These are phyloP conservation scores for Ligdia adustata DNA, from an alignment of 2,888 invertebrate genomes.

Conservation along the genomic window DNA sequence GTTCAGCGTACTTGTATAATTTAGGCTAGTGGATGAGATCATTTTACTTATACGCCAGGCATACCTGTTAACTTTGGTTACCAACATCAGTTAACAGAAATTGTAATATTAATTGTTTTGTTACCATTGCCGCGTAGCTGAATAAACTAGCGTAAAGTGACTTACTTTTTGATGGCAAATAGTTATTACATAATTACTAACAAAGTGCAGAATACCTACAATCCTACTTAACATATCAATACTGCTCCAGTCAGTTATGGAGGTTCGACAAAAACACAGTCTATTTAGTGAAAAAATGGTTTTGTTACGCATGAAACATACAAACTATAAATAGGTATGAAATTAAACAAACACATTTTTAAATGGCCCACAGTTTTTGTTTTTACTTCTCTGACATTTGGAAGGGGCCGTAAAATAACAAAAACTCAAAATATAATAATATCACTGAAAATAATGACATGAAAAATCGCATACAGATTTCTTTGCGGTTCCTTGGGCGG, in stretches of 20 bases:
- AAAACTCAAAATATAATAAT: neutral
- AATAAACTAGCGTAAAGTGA: no score
- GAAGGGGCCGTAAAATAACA: slow-evolving; percentile 11
- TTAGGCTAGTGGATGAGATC: no score
- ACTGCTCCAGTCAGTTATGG: neutral
- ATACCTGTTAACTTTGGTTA: no score
- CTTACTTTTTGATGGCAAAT: no score
- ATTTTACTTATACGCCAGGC: no score
- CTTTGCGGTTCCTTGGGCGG: slow-evolving; percentile 20
- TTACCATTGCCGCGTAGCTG: neutral
- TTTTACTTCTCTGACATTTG: slow-evolving; percentile 13
- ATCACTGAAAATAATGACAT: slow-evolving; percentile 3
- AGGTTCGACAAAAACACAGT: neutral
- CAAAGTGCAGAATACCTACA: no score
- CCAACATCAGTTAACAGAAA: no score
- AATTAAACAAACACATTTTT: neutral
- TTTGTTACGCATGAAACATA: neutral
- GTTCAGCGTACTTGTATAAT: no score
- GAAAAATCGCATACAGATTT: slow-evolving; percentile 18
- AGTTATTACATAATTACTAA: no score
- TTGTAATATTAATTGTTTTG: no score
- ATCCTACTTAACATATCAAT: no score
- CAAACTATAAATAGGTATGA: neutral
- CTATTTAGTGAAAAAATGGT: no score
- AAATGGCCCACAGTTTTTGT: slow-evolving; percentile 1